Percentiles rank a stretch among this genome's conserved stretches.
Conservation (phyloP, 2,888 invertebrate species). For the Andrena haemorrhoa region DNA sequence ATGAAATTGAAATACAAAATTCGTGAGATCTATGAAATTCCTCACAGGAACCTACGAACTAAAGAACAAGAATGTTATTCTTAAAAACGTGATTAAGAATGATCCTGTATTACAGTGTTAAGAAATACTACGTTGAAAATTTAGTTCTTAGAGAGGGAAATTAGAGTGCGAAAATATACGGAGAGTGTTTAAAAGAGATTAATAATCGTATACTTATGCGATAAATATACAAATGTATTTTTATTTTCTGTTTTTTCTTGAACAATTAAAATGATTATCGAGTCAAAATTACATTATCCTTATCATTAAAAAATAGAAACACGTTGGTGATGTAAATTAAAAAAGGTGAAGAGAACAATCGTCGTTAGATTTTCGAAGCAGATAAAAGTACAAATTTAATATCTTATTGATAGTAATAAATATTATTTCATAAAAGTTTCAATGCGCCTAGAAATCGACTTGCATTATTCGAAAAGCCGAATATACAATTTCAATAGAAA, state of each 20-base stretch:
- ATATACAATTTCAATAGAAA: constrained; percentile 37
- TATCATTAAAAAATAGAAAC: neutral
- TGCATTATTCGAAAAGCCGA: constrained; percentile 1
- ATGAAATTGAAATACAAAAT: no score
- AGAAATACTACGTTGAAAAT: no score
- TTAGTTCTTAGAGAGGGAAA: no score
- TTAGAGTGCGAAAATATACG: no score
- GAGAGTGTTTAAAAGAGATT: neutral
- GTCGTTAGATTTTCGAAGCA: neutral
- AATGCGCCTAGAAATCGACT: constrained; percentile 4
- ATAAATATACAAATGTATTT: constrained; percentile 45
- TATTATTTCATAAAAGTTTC: constrained; percentile 14
- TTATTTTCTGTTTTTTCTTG: neutral
- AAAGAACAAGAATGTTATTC: no score
- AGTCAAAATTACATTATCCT: constrained; percentile 1
- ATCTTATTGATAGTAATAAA: neutral
- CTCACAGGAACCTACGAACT: no score
- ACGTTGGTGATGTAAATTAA: neutral
- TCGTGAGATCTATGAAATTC: no score
- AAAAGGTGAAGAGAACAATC: neutral
- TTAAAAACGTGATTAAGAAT: no score
- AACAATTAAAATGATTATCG: constrained; percentile 21
- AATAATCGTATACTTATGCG: constrained; percentile 5
- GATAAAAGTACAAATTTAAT: constrained; percentile 17
- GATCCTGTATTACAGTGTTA: no score